Conservation (phyloP, 2,888 invertebrate genomes). For the Helicoverpa assulta region DNA sequence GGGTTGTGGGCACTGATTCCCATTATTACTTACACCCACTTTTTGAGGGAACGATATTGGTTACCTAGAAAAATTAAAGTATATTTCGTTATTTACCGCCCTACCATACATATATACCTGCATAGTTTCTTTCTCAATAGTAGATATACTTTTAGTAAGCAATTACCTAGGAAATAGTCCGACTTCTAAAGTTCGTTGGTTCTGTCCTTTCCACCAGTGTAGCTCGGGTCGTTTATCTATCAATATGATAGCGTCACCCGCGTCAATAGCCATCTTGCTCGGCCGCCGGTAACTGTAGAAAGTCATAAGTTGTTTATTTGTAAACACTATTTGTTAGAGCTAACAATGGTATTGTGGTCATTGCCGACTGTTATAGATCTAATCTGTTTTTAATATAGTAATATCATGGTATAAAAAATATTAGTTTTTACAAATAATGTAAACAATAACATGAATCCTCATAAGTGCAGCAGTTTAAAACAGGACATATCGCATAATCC, state of each 20-base stretch:
- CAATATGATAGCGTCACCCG: slow-evolving; percentile 96
- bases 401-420: too few species aligned
- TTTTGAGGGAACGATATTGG: too few species aligned
- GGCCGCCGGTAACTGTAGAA: slow-evolving; percentile 83
- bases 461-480: too few species aligned
- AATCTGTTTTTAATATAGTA: too few species aligned
- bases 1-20: too few species aligned
- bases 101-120: too few species aligned
- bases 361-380: slow-evolving; percentile 14
- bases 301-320: slow-evolving; percentile 8
- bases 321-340: slow-evolving; percentile 43
- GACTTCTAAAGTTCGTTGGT: slow-evolving; percentile 96
- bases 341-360: slow-evolving; percentile 41
- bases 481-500: too few species aligned
- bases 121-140: not conserved
- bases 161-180: slow-evolving; percentile 95
- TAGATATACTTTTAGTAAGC: too few species aligned
- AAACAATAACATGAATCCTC: not conserved
- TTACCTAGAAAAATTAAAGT: too few species aligned
- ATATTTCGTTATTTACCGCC: too few species aligned
- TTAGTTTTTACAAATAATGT: not conserved
- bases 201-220: slow-evolving; percentile 99
- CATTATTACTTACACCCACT: too few species aligned
- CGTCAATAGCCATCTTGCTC: slow-evolving; percentile 94
- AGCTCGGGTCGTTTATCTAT: slow-evolving; percentile 97